phyloP scores from a whole-genome alignment of 1,140 invertebrate genomes.

The Drosophila nigrodunni region DNA sequence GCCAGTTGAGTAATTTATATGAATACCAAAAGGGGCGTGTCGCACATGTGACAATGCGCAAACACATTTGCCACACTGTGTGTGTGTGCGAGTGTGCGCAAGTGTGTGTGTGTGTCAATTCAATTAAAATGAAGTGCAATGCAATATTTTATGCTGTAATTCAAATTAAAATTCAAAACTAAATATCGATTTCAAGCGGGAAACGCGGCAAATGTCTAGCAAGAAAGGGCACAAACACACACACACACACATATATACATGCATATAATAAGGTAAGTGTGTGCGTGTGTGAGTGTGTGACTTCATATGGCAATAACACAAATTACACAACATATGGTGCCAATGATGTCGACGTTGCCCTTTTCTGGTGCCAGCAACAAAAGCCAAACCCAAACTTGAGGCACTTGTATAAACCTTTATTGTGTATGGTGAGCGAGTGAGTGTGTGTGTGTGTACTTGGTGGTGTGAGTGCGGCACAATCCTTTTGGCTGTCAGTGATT shows the following conservation, averaged over 20 bases:
- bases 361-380: slow-evolving; percentile 70
- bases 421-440: slow-evolving; percentile 11
- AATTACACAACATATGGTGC: slow-evolving; percentile 84
- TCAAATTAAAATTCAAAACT: slow-evolving; percentile 79
- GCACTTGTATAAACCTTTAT: slow-evolving; percentile 40
- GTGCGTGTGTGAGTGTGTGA: slow-evolving; percentile 37
- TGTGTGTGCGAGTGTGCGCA: slow-evolving; percentile 19
- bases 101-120: slow-evolving; percentile 51
- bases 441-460: slow-evolving; percentile 17
- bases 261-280: slow-evolving; percentile 4
- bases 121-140: slow-evolving; percentile 79
- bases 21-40: slow-evolving; percentile 63
- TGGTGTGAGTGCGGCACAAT: slow-evolving; percentile 69
- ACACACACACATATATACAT: slow-evolving; percentile 14
- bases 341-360: slow-evolving; percentile 78
- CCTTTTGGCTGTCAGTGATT: slow-evolving; percentile 82
- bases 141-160: slow-evolving; percentile 76
- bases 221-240: slow-evolving; percentile 48
- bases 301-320: slow-evolving; percentile 83
- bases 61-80: slow-evolving; percentile 21
- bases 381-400: slow-evolving; percentile 31
- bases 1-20: slow-evolving; percentile 80
- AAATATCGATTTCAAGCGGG: slow-evolving; percentile 69
- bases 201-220: slow-evolving; percentile 39
- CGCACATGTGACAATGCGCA: slow-evolving; percentile 62